Base-by-base conservation (phyloP, 2,888 invertebrate species). In the Chrysotoxum bicinctum region DNA sequence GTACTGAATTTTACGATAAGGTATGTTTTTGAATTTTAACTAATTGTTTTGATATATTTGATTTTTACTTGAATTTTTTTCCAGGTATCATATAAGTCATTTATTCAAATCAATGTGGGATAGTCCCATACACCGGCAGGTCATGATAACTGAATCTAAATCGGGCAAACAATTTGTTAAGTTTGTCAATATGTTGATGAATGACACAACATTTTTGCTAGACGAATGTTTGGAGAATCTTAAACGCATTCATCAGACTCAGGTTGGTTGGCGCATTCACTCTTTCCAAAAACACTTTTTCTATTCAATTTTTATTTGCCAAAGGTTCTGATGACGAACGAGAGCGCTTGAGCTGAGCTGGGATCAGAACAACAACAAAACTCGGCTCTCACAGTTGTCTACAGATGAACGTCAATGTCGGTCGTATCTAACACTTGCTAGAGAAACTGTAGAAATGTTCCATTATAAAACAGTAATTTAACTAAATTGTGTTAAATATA, bases 391-490 rank as follows among this genome's bases (percentile, higher is more conserved):
- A n/a, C 96, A 96, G 88, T 93, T 98, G 68, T 93, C 94, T 43
- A 96, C 96, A 70, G 97, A 97, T 92, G 97, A 97, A 91, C 93
- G 97, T 5, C 97, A 97, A 91, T 97, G 97, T 90, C 95, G 96
- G 72, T 98, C 97, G 0, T 98, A 98, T 92, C 93, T 98, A 88
- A 98, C 98, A 3, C 93, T 98, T 82, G 98, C 97, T 56, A 92
- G 97, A 87, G 99, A 99, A 92, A 99, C 99, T 0, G 98, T 99
- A 62, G 98, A 99, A 91, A 98, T 99, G 98, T 96, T 99, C 91
- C 97, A 98, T 91, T 98, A 99, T 92, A 93, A 99, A 88, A 98
- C 99, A 21, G 96, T 92, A 83, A 88, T 40, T 6, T 21, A 50
- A 7, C 2, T 30, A 45, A 37, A 7, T 23, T 5, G 1, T 40